Evolutionary conservation across 2,113 vertebrate genomes (phyloP), one percentile per base, ranked within the genome.

Genomic region (Chlorodrepanis virens): DNA sequence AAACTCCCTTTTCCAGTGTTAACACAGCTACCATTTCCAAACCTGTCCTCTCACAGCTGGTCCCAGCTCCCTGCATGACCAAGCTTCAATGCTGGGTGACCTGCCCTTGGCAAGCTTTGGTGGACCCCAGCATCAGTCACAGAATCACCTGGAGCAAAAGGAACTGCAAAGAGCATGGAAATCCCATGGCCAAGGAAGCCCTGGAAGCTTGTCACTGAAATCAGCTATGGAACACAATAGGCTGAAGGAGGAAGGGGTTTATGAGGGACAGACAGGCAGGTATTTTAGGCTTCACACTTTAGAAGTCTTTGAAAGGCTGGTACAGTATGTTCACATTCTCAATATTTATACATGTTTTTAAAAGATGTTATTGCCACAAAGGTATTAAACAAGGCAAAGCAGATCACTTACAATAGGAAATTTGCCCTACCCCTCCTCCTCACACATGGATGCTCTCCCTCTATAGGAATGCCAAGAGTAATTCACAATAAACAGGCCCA

Each of bases 201-300:
- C 28, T 1, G 15, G 23, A 84, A 67, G 29, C 9, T 10, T n/a
- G n/a, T 65, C 59, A 31, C n/a, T 50, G 31, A 87, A 81, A 84
- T 44, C 77, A 83, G 28, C 37, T 3, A 0, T 4, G 12, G 37
- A 78, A 77, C 24, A 44, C 28, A 72, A 39, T 0, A 4, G 76
- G 40, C 29, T 82, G 45, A 83, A 69, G 63, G 45, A 70, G 17
- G 8, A 70, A 83, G 60, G 1, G 0, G 31, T 44, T 87, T 29
- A 31, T 16, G 52, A 81, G 12, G 42, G 31, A 67, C 23, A 70
- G 56, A 45, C 28, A 71, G 40, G 13, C 0, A 2, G 12, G 27
- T 74, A 39, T 47, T 71, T 57, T 6, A 81, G 50, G 42, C 31
- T 91, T 82, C 63, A 61, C 0, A 0, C 40, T 61, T 64, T 37